A percentile compares a stretch with the other conserved stretches of the same genome.
phyloP scores from a whole-genome alignment of 2,113 vertebrate genomes.

The Nothobranchius kuhntae region DNA sequence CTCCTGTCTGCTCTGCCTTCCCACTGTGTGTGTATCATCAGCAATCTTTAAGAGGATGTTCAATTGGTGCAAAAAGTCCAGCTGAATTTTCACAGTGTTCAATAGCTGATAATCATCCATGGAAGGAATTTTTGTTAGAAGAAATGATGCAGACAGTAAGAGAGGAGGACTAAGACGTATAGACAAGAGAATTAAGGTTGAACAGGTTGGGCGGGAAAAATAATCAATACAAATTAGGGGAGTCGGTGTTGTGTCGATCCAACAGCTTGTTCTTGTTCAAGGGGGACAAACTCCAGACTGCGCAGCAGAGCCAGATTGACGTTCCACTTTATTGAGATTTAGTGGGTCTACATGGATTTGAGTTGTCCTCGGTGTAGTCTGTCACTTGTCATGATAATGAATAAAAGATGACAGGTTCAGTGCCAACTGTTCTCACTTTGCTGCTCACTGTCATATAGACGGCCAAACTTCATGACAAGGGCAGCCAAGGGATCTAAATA shows the following conservation, averaged over 20 bases:
- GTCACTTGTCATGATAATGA: slow-evolving; percentile 70
- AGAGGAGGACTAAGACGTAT: slow-evolving; percentile 31
- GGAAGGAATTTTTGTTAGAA: slow-evolving; percentile 52
- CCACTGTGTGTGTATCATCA: slow-evolving; percentile 5
- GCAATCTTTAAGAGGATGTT: slow-evolving; percentile 2
- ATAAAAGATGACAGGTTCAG: slow-evolving; percentile 66
- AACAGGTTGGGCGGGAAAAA: slow-evolving; percentile 17
- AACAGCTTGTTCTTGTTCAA: slow-evolving; percentile 69
- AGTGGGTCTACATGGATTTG: slow-evolving; percentile 60
- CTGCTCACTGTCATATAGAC: slow-evolving; percentile 33
- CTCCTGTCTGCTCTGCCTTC: slow-evolving; percentile 19
- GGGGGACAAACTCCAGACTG: slow-evolving; percentile 52
- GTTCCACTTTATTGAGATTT: slow-evolving; percentile 69
- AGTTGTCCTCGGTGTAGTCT: slow-evolving; percentile 59
- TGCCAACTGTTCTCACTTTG: slow-evolving; percentile 61
- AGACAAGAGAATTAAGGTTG: slow-evolving; percentile 43
- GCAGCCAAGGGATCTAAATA: slow-evolving; percentile 58
- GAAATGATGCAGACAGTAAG: slow-evolving; percentile 21
- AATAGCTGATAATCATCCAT: slow-evolving; percentile 38
- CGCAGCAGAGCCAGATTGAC: slow-evolving; percentile 56
- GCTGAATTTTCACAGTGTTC: slow-evolving; percentile 21
- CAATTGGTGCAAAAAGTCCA: slow-evolving; percentile 12
- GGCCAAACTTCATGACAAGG: slow-evolving; percentile 63
- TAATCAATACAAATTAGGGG: slow-evolving; percentile 71
- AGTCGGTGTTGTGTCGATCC: slow-evolving; percentile 61